A percentile compares a stretch with the other conserved stretches of the same genome.
Conservation (phyloP, 2,888 invertebrate species). For the Eucriotettix oculatus region DNA sequence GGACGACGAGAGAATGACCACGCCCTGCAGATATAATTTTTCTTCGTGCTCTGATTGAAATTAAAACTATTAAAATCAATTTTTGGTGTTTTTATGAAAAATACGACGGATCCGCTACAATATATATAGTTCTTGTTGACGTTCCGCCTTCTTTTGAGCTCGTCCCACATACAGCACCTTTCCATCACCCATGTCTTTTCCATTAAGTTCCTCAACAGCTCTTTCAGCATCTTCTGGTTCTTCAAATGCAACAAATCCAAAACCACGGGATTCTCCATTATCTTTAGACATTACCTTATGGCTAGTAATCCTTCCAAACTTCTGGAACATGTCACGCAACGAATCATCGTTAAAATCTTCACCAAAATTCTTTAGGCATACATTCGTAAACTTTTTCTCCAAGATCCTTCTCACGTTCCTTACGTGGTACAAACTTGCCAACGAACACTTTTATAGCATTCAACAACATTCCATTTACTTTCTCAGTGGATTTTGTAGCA, state of each 20-base stretch:
- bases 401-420: slow-evolving; percentile 93
- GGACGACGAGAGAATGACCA: no score
- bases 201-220: slow-evolving; percentile 83
- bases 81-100: no score
- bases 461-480: slow-evolving; percentile 97
- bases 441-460: slow-evolving; percentile 96
- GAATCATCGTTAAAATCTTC: slow-evolving; percentile 87
- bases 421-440: slow-evolving; percentile 94
- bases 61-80: no score
- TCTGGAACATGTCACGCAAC: slow-evolving; percentile 77
- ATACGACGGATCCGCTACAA: no score
- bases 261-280: slow-evolving; percentile 89
- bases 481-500: slow-evolving; percentile 92
- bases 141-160: slow-evolving; percentile 98
- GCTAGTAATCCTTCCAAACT: slow-evolving; percentile 82
- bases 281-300: slow-evolving; percentile 89
- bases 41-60: no score
- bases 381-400: slow-evolving; percentile 98
- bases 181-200: slow-evolving; percentile 71
- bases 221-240: slow-evolving; percentile 89
- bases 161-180: slow-evolving; percentile 84
- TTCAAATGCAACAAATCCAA: slow-evolving; percentile 98
- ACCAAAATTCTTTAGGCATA: slow-evolving; percentile 97
- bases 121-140: slow-evolving; percentile 93
- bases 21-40: no score